Evolutionary conservation across 64 coral and sea anemone species (phyloP).

Genomic region (Pachyseris speciosa): DNA sequence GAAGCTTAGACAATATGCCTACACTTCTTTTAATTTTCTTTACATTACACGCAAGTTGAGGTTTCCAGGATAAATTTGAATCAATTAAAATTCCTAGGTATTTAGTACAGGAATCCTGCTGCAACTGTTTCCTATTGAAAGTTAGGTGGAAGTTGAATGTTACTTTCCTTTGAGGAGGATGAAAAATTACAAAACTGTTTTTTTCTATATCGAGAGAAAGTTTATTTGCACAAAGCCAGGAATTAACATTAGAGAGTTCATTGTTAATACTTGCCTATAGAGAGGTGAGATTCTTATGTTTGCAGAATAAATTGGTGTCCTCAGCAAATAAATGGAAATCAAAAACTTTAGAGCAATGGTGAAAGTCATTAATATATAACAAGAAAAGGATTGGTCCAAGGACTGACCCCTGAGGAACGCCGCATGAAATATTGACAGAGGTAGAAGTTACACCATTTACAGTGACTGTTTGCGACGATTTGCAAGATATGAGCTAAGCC

Average conservation of each 20-base stretch:
- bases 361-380: slow-evolving; percentile 37
- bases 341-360: slow-evolving; percentile 15
- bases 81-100: slow-evolving; percentile 13
- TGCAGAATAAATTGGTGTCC: slow-evolving; percentile 2
- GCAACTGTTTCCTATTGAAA: not conserved
- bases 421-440: not conserved
- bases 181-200: not conserved
- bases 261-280: slow-evolving; percentile 18
- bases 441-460: slow-evolving; percentile 10
- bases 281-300: not conserved
- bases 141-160: not conserved
- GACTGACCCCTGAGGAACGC: slow-evolving; percentile 12
- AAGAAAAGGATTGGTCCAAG: slow-evolving; percentile 16
- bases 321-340: slow-evolving; percentile 24
- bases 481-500: slow-evolving; percentile 38
- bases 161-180: too few species aligned
- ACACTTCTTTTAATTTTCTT: slow-evolving; percentile 32
- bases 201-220: slow-evolving; percentile 6
- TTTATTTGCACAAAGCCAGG: slow-evolving; percentile 13
- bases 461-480: slow-evolving; percentile 8
- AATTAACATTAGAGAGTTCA: slow-evolving; percentile 11
- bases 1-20: slow-evolving; percentile 18
- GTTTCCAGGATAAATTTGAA: slow-evolving; percentile 26
- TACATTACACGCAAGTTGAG: not conserved
- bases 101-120: not conserved